Base-by-base conservation (phyloP, 2,888 invertebrate genomes). In the Rhingia rostrata region DNA sequence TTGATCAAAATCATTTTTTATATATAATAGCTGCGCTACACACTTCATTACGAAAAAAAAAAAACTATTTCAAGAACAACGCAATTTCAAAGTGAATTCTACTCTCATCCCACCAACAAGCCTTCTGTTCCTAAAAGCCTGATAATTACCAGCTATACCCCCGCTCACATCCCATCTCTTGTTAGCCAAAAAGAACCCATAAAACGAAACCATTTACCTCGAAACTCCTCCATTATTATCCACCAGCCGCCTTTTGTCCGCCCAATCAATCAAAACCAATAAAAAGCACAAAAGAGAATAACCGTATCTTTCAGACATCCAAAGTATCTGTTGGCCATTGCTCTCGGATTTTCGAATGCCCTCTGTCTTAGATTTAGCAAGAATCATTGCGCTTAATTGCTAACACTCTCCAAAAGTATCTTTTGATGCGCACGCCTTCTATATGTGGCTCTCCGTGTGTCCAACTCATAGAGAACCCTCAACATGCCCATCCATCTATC, bases 241-340 rank as follows among this genome's bases (percentile, higher is more conserved):
- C 33, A 32, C 12, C 49, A 32, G 53, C n/a, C 32, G 32, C 6
- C n/a, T 33, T 49, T n/a, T 30, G 47, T 54, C 22, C 54, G 88
- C 88, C 89, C 88, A 89, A 89, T 89, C 89, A 88, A 89, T 89
- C 89, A 89, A 88, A 87, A 85, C 88, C 87, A 88, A 88, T 88
- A 87, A 88, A 88, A 89, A 49, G 49, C 69, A 37, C 54, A 78
- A 70, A 60, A 66, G 56, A 49, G 12, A 6, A 53, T 30, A 4
- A 35, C 63, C 67, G 73, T 80, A 73, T 73, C 58, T 64, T 64
- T 51, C 63, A 73, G 80, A 73, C 67, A 35, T 39, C 35, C 30
- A 30, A 35, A 4, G 32, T 3, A 41, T 45, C 33, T 32, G 14
- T 14, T 49, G 66, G 35, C 6, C 75, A 67, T 75, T 60, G 75